These are phyloP conservation scores for Xiphorhynchus elegans DNA, from an alignment of 2,113 vertebrate genomes.

Conservation along the genomic window DNA sequence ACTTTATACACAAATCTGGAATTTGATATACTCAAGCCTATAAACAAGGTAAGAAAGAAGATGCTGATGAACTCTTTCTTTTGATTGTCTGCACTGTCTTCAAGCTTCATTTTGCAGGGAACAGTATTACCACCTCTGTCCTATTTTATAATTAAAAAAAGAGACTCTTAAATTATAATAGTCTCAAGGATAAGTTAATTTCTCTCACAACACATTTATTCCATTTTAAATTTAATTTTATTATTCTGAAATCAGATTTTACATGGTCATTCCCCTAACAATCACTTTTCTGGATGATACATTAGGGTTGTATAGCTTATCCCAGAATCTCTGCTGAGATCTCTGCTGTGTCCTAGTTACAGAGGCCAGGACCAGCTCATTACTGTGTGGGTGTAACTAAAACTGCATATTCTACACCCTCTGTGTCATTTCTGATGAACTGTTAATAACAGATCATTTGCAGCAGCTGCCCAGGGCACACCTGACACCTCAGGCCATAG, in stretches of 20 bases:
- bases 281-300: background rate
- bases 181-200: background rate
- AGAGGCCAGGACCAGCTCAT: too few species aligned
- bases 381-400: too few species aligned
- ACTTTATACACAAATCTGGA: background rate
- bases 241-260: background rate
- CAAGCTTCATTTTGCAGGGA: background rate
- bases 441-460: too few species aligned
- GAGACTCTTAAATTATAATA: background rate
- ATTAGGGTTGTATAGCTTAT: background rate
- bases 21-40: background rate
- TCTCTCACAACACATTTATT: background rate
- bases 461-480: too few species aligned
- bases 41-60: background rate
- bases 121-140: background rate
- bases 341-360: too few species aligned
- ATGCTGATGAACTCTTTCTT: background rate
- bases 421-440: too few species aligned
- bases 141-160: background rate
- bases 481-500: too few species aligned
- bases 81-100: background rate
- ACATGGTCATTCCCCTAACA: background rate
- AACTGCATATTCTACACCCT: too few species aligned
- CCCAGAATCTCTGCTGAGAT: background rate
- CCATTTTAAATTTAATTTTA: background rate